Base-by-base conservation (phyloP, 2,888 invertebrate species). In the Drosophila leonis region DNA sequence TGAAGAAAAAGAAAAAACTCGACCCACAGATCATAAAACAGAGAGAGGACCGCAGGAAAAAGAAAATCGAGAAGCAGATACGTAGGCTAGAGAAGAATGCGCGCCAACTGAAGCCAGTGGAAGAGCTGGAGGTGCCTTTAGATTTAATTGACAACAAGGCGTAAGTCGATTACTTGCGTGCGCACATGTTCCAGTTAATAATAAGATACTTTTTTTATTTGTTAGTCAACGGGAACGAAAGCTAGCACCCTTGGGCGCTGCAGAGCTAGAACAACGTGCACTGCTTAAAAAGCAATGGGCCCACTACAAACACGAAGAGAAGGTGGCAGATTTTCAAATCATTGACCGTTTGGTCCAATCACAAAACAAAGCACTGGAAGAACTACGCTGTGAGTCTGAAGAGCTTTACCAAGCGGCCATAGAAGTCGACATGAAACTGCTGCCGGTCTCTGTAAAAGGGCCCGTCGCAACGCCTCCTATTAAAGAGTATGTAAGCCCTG, bases 341-440 rank as follows among this genome's bases (percentile, higher is more conserved):
- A 94, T 98, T 39, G 96, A 97, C 82, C 94, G 95, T 44, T 94
- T 97, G 4, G 91, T 95, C 82, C 93, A 93, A 49, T 94, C 96
- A 0, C 98, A 98, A 92, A 94, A 95, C 75, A 95, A 94, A 84
- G 98, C 99, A 0, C 93, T 99, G 4, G 95, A 96, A 62, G 97
- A 97, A 91, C 94, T 99, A 9, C 95, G 95, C 83, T 94, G 94
- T 29, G 97, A 96, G 87, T 98, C 98, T 0, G 97, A 97, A 88
- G 96, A 97, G 42, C 94, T 99, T 1, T 99, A 98, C 92, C 94
- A 96, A 91, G 96, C 96, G 91, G 98, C 98, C 18, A 95, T 98
- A 76, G 94, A 98, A 96, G 94, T 95, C 7, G 98, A 98, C 92
- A 91, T 95, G 20, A 92, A 93, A 9, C 91, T 98, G 39, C 88